Percentiles rank a stretch among this genome's conserved stretches.
These are phyloP conservation scores for Falco cherrug DNA, from an alignment of 2,797 vertebrate genomes.

Conservation along the genomic window DNA sequence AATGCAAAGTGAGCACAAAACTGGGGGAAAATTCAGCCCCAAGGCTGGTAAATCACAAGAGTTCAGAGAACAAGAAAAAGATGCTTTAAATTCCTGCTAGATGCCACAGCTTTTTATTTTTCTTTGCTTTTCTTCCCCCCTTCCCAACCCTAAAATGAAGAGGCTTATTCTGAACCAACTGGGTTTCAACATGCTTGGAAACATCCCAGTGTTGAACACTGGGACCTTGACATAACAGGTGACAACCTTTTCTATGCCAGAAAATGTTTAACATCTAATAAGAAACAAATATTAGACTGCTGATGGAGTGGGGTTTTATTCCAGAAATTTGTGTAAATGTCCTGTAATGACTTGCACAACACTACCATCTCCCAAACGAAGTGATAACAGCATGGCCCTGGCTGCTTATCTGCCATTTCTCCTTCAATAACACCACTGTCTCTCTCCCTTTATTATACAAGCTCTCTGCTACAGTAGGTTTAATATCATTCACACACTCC, in stretches of 20 bases:
- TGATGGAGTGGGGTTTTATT: constrained; percentile 50
- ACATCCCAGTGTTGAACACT: neutral
- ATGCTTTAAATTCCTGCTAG: constrained; percentile 15
- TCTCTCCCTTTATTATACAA: neutral
- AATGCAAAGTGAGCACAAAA: neutral
- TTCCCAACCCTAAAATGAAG: neutral
- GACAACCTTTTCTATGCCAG: constrained; percentile 26
- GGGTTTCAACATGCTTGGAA: constrained; percentile 53
- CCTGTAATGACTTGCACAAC: neutral
- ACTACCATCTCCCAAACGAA: neutral
- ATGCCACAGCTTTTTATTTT: constrained; percentile 9
- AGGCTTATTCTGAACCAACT: neutral
- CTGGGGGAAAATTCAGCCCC: neutral
- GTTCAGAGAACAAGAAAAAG: neutral
- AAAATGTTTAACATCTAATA: constrained; percentile 47
- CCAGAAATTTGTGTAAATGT: constrained; percentile 32
- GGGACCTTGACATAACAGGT: constrained; percentile 63
- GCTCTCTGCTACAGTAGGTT: neutral
- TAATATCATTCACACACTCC: neutral
- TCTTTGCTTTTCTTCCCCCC: neutral
- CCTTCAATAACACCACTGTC: neutral
- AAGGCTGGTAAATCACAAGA: neutral
- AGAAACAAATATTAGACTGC: constrained; percentile 63
- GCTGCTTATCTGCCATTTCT: constrained; percentile 24
- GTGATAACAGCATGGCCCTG: neutral